phyloP scores from a whole-genome alignment of 1,140 invertebrate genomes.

The Dinoponera quadriceps region DNA sequence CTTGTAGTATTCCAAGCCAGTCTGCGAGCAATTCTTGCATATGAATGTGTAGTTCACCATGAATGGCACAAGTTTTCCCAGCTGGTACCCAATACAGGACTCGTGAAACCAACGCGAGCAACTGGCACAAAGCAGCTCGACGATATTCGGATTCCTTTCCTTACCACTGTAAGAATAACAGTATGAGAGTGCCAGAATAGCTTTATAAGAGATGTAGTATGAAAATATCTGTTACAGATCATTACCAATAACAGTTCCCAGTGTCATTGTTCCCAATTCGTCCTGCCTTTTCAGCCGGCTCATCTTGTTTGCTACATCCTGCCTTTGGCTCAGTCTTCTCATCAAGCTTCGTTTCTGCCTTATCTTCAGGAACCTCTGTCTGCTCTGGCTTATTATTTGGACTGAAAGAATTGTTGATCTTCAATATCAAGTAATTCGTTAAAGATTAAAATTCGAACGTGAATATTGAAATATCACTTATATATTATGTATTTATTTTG shows the following conservation, averaged over 20 bases:
- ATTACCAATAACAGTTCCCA: slow-evolving; percentile 84
- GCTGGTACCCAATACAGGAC: slow-evolving; percentile 95
- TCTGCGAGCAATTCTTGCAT: slow-evolving; percentile 98
- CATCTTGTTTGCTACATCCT: slow-evolving; percentile 66
- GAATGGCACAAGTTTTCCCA: slow-evolving; percentile 97
- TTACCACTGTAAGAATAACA: slow-evolving; percentile 90
- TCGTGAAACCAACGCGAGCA: slow-evolving; percentile 97
- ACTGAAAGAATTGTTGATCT: slow-evolving; percentile 65
- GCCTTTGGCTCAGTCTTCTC: slow-evolving; percentile 70
- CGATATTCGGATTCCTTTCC: slow-evolving; percentile 95
- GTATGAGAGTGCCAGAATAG: slow-evolving; percentile 38
- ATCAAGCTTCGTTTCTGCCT: slow-evolving; percentile 65
- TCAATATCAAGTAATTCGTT: slow-evolving; percentile 16
- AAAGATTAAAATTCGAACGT: not conserved
- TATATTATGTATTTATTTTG: not conserved
- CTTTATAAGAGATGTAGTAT: not conserved
- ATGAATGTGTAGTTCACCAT: slow-evolving; percentile 98
- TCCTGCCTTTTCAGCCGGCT: slow-evolving; percentile 75
- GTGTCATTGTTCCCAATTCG: slow-evolving; percentile 71
- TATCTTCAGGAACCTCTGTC: slow-evolving; percentile 65
- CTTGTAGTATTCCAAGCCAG: slow-evolving; percentile 94
- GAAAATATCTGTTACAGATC: slow-evolving; percentile 15
- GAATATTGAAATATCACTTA: slow-evolving; percentile 16
- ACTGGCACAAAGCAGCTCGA: slow-evolving; percentile 95
- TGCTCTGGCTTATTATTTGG: slow-evolving; percentile 69